Base-by-base conservation (phyloP, 2,888 invertebrate species). In the Epiblema foenella region DNA sequence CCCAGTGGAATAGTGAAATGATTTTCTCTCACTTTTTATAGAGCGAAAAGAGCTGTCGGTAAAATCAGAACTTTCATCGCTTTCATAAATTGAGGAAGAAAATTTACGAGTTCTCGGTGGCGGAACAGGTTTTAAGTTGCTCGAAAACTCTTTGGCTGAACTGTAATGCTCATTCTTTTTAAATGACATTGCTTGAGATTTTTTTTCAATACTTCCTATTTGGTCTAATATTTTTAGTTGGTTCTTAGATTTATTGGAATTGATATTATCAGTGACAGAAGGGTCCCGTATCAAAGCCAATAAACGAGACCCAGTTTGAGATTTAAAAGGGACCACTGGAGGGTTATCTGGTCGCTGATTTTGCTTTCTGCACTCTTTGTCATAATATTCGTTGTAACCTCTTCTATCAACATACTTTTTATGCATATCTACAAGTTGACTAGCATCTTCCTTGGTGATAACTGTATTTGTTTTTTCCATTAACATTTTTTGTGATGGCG, bases 401-500 rank as follows among this genome's bases (percentile, higher is more conserved):
- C 95, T 94, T 54, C 96, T 93, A 77, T 96, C 95, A n/a, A 95
- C 84, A 84, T 95, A 96, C 81, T 96, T 96, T 76, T 93, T 94
- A 79, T 97, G 96, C 77, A 96, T 94, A 79, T 97, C 96, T 4
- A 96, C 88, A 58, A 96, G 90, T 76, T 94, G 94, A 78, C 95
- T 95, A 1, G 95, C 94, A 75, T 94, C 94, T 74, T 92, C 88
- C 77, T 94, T 90, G 37, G 82, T 82, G 59, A 92, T 85, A n/a
- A 93, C 82, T 59, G 91, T 89, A 54, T 93, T 93, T 20, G 94
- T 93, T 79, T 94, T 94, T 71, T 95, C 94, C 82, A 95, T 91
- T 56, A 95, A 87, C 80, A 93, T 92, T 81, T 95, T 94, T 83
- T 97, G 97, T 7, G 96, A 95, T 0, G 97, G 97, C 0, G 97